Percentiles rank a stretch among this genome's conserved stretches.
Conservation (phyloP, 2,888 invertebrate genomes). For the Yponomeuta cagnagella region DNA sequence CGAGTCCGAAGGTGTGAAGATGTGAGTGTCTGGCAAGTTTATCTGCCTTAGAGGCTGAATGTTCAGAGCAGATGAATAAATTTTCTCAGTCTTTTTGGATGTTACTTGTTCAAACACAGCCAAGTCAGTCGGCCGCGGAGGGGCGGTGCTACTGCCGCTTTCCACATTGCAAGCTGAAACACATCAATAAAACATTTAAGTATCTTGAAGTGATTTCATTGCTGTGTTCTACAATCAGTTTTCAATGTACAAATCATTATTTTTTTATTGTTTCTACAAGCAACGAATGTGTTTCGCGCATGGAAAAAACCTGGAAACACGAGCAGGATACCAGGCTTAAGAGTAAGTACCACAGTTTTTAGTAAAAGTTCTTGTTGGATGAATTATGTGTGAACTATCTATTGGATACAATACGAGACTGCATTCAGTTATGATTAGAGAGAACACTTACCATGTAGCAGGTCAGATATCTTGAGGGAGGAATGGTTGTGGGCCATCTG, state of each 20-base stretch:
- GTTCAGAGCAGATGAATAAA: slow-evolving; percentile 54
- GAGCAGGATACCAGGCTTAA: no score
- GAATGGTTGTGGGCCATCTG: slow-evolving; percentile 74
- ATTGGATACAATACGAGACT: no score
- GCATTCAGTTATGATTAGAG: background rate
- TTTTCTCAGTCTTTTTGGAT: slow-evolving; percentile 48
- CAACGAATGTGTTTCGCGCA: no score
- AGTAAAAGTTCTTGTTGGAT: no score
- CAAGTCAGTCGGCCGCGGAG: slow-evolving; percentile 33
- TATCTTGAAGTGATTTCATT: no score
- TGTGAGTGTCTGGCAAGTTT: slow-evolving; percentile 68
- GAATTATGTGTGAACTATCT: no score
- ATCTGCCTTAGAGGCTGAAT: slow-evolving; percentile 66
- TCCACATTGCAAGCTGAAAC: slow-evolving; percentile 63
- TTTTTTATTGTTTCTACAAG: no score
- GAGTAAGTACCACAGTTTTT: no score
- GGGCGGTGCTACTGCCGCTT: slow-evolving; percentile 29
- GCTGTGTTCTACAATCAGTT: no score
- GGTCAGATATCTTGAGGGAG: slow-evolving; percentile 70
- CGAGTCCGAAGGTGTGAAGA: slow-evolving; percentile 70
- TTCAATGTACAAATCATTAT: no score
- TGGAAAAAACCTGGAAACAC: no score
- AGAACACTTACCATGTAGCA: slow-evolving; percentile 65
- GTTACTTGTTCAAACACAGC: slow-evolving; percentile 50
- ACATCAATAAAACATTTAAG: slow-evolving; percentile 18